These are phyloP conservation scores for Gallinago paraguaiae DNA, from an alignment of 2,113 vertebrate genomes.

Conservation along the genomic window DNA sequence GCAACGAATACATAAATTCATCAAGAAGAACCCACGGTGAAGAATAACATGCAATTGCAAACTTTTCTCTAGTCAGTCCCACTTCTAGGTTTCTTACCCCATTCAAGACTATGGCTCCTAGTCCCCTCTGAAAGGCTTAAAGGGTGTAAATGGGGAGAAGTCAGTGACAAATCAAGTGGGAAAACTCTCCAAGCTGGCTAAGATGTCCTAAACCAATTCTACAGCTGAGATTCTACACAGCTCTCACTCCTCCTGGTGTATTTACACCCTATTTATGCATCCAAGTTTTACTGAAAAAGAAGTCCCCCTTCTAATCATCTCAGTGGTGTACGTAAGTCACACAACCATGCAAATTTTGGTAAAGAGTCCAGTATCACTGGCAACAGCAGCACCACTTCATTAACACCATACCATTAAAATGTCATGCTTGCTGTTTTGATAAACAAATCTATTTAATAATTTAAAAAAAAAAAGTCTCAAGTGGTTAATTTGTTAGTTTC, in stretches of 20 bases:
- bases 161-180: neutral
- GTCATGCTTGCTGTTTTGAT: neutral
- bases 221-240: neutral
- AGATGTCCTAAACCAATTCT: neutral
- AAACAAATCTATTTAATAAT: neutral
- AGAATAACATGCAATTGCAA: neutral
- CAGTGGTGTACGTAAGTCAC: neutral
- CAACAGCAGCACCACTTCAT: neutral
- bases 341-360: neutral
- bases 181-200: neutral
- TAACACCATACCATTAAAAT: neutral
- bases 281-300: neutral
- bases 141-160: neutral
- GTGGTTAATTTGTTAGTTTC: neutral
- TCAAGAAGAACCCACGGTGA: neutral
- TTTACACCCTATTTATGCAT: neutral
- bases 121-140: neutral
- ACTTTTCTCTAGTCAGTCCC: neutral
- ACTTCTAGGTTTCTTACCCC: neutral
- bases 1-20: neutral
- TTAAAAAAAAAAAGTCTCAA: neutral
- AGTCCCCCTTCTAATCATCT: neutral
- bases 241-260: neutral
- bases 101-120: neutral
- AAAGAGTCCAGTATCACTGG: neutral